Conservation (phyloP, 2,797 vertebrate species). For the Brachyalestes nurse region DNA sequence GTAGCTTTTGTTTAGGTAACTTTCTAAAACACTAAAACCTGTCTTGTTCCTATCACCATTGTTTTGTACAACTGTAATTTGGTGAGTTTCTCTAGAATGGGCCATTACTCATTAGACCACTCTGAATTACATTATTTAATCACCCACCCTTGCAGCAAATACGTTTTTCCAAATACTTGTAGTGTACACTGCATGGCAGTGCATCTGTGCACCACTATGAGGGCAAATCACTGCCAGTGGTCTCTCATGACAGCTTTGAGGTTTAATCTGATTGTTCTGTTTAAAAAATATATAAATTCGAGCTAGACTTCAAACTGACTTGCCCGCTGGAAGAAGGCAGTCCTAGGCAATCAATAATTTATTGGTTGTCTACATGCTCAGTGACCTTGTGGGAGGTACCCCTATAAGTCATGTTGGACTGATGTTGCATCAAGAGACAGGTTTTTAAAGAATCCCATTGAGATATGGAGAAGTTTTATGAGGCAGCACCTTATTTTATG, state of each 20-base stretch:
- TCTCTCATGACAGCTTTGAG: slow-evolving; percentile 1
- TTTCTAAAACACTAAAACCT: too few species aligned
- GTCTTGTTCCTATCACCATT: too few species aligned
- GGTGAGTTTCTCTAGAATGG: too few species aligned
- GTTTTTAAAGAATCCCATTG: slow-evolving; percentile 64
- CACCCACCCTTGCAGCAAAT: not conserved
- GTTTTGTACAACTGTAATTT: too few species aligned
- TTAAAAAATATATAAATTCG: slow-evolving; percentile 18
- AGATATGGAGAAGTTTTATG: slow-evolving; percentile 72
- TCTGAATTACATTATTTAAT: not conserved
- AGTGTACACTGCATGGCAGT: slow-evolving; percentile 25
- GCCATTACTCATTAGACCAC: too few species aligned
- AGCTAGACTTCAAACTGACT: slow-evolving; percentile 16
- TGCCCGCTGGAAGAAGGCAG: slow-evolving; percentile 41
- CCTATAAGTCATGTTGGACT: slow-evolving; percentile 61
- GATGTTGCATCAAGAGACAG: slow-evolving; percentile 63
- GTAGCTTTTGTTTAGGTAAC: too few species aligned
- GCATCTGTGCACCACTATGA: slow-evolving; percentile 24
- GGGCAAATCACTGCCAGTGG: slow-evolving; percentile 2
- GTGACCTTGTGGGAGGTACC: slow-evolving; percentile 62
- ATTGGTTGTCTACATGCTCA: slow-evolving; percentile 42
- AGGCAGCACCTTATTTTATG: slow-evolving; percentile 68
- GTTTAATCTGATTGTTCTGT: slow-evolving; percentile 22
- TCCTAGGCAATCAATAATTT: slow-evolving; percentile 54
- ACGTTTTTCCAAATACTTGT: slow-evolving; percentile 28